Evolutionary conservation across 2,797 vertebrate genomes (phyloP), one percentile per base, ranked within the genome.

Genomic region (Petrocephalus schoutedeni): DNA sequence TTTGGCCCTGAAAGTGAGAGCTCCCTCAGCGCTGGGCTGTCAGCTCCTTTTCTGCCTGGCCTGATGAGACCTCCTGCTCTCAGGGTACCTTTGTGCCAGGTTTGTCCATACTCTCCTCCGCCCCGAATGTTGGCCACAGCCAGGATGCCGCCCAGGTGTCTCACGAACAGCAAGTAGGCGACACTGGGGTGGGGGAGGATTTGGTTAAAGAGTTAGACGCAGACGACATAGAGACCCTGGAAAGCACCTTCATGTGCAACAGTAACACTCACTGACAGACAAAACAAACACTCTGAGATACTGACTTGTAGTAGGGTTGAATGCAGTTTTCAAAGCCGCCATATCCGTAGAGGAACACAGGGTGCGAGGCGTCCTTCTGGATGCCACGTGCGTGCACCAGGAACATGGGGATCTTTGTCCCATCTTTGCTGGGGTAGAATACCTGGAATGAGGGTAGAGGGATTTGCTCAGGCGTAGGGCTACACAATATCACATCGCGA

Each of bases 91-190:
- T 96, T 95, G 91, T 96, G 93, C 95, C 96, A 96, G 54, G 92
- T 95, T 88, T 95, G 95, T 23, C 96, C 95, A 0, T 96, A 96
- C 86, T 96, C 96, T 87, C 96, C 95, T 1, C 95, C 96, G 0
- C 96, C 96, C 89, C 95, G 90, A 91, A 96, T 95, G 91, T 96
- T 96, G 82, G 95, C 95, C 84, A 96, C 95, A 0, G 95, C 95
- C 90, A 96, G 92, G 90, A 96, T 90, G 6, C 96, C 96, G 0
- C 95, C 94, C 67, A 96, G 93, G 91, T 96, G 96, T 89, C 94
- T 91, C 84, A 96, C 94, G 32, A 90, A 96, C 57, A 96, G 90
- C 91, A 96, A 92, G 88, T 95, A 93, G 0, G 96, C 92, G 28
- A 94, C 93, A 59, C 96, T 96, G 88, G 56, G 59, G 41, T n/a